These are phyloP conservation scores for Sesamia nonagrioides DNA, from an alignment of 1,140 invertebrate species.

Conservation along the genomic window DNA sequence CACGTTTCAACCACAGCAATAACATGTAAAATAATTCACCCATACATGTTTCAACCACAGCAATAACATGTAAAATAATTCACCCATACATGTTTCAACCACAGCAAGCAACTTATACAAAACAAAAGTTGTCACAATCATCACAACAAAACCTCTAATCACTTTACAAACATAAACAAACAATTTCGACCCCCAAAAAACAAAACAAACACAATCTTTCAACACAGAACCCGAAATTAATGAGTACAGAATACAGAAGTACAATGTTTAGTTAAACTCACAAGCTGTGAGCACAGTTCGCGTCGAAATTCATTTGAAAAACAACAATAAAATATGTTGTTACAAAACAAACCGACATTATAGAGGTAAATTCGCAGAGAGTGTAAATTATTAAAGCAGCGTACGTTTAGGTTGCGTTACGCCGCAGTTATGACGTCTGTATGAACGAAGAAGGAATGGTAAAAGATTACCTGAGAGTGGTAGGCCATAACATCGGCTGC, in stretches of 20 bases:
- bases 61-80: too few relatives aligned
- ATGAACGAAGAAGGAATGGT: background rate
- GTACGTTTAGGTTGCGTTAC: conserved; percentile 1
- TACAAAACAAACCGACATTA: conserved; percentile 21
- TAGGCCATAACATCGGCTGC: too few relatives aligned
- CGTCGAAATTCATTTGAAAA: conserved; percentile 30
- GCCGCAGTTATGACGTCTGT: background rate
- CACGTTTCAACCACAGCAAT: too few relatives aligned
- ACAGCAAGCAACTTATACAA: too few relatives aligned
- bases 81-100: too few relatives aligned
- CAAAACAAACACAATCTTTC: background rate
- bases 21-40: too few relatives aligned
- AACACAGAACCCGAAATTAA: conserved; percentile 1
- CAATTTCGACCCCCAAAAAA: background rate
- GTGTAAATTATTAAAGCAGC: conserved; percentile 19
- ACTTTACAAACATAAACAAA: background rate
- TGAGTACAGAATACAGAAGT: conserved; percentile 2
- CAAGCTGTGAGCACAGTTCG: background rate
- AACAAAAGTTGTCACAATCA: too few relatives aligned
- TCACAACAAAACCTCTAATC: background rate
- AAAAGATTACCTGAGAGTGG: too few relatives aligned
- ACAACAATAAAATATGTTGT: conserved; percentile 39
- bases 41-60: too few relatives aligned
- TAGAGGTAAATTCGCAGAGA: conserved; percentile 9
- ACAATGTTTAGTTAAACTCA: conserved; percentile 15